Evolutionary conservation across 2,797 vertebrate genomes (phyloP).

Genomic region (Rhinatrema bivittatum): DNA sequence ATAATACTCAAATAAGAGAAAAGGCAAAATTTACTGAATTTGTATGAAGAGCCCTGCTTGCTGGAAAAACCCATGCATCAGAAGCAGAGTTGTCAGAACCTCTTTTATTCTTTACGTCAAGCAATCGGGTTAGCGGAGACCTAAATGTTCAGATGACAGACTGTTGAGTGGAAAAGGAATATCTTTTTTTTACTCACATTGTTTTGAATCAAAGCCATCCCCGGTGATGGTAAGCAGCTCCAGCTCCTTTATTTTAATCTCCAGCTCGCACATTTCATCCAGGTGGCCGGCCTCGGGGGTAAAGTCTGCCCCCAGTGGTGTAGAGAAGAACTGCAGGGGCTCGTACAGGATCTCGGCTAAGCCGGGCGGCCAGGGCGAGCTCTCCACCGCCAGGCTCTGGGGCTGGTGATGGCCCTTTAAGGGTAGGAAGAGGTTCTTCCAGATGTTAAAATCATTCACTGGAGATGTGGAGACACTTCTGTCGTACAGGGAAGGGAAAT

Average conservation of each 20-base stretch:
- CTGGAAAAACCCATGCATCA: no score
- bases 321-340: slow-evolving; percentile 48
- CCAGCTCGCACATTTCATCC: slow-evolving; percentile 49
- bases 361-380: slow-evolving; percentile 37
- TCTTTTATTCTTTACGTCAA: no score
- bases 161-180: no score
- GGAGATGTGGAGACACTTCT: slow-evolving; percentile 17
- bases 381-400: slow-evolving; percentile 1
- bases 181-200: slow-evolving; percentile 47
- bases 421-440: slow-evolving; percentile 23
- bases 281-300: neutral
- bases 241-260: slow-evolving; percentile 56
- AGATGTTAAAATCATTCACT: slow-evolving; percentile 25
- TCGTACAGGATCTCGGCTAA: slow-evolving; percentile 46
- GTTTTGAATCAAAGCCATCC: slow-evolving; percentile 45
- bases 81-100: no score
- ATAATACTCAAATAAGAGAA: no score
- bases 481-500: slow-evolving; percentile 51
- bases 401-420: neutral
- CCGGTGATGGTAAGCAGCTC: slow-evolving; percentile 51
- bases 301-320: slow-evolving; percentile 11
- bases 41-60: no score
- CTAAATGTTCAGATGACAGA: no score
- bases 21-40: no score
- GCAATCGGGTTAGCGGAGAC: no score